These are phyloP conservation scores for Mastigias papua DNA, from an alignment of 30 jellyfish, hydroid and myxozoan species.

Conservation along the genomic window DNA sequence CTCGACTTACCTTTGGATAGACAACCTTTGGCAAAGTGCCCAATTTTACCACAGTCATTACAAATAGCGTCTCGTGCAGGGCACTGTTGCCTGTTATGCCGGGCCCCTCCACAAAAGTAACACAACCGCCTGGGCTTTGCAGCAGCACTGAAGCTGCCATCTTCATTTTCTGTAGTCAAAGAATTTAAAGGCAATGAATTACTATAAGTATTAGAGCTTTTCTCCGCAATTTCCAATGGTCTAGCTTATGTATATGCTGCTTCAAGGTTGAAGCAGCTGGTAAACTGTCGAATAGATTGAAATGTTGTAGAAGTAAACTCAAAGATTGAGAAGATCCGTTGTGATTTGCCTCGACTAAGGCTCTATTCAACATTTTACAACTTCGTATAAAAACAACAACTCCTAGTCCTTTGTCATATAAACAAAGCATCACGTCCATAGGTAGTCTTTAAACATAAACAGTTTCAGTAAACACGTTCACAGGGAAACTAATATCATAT, in stretches of 20 bases:
- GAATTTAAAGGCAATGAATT: not conserved
- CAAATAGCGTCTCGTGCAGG: conserved; percentile 16
- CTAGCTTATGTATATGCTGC: conserved; percentile 28
- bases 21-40: conserved; percentile 9
- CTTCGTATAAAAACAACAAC: too few species aligned
- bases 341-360: too few species aligned
- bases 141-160: not conserved
- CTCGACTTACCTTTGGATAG: not conserved
- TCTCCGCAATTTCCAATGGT: conserved; percentile 29
- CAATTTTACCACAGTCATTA: conserved; percentile 2
- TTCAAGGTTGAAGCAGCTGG: too few species aligned
- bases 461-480: too few species aligned
- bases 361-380: too few species aligned
- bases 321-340: too few species aligned
- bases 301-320: too few species aligned
- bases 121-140: not conserved
- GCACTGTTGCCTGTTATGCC: conserved; percentile 12
- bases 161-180: not conserved
- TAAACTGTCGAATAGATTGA: too few species aligned
- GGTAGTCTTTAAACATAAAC: too few species aligned
- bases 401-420: too few species aligned
- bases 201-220: not conserved
- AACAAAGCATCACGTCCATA: too few species aligned
- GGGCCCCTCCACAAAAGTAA: conserved; percentile 21
- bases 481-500: too few species aligned